Conservation (phyloP, 2,888 invertebrate genomes). For the Augiades crinisus region DNA sequence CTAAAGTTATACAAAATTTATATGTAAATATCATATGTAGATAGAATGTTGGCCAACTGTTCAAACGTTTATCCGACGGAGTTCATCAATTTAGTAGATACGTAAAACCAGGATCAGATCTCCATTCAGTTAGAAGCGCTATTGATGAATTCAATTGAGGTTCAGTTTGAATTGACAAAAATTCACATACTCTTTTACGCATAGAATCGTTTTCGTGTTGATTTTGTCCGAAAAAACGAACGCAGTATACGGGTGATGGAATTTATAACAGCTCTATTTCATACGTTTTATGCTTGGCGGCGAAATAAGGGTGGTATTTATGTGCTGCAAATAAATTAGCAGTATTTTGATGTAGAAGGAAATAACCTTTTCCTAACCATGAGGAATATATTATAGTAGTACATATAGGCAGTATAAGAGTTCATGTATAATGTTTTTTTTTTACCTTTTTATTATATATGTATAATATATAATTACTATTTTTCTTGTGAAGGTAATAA, state of each 20-base stretch:
- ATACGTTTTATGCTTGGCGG: constrained; percentile 7
- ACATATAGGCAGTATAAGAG: no score
- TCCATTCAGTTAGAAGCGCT: constrained; percentile 18
- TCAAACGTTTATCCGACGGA: constrained; percentile 10
- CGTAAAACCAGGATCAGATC: constrained; percentile 7
- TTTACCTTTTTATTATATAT: no score
- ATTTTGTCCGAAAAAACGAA: constrained; percentile 31
- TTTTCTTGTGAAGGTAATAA: no score
- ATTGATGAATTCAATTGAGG: constrained; percentile 32
- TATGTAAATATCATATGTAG: no score
- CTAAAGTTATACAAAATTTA: constrained; percentile 6
- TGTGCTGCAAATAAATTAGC: background rate
- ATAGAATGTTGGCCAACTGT: constrained; percentile 9
- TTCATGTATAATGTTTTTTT: no score
- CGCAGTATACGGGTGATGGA: constrained; percentile 33
- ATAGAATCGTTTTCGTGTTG: constrained; percentile 23
- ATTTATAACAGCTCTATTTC: constrained; percentile 15
- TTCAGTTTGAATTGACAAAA: constrained; percentile 27
- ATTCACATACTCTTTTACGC: constrained; percentile 24
- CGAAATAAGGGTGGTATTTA: constrained; percentile 2
- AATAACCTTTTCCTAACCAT: no score
- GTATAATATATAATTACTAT: no score
- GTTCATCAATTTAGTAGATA: constrained; percentile 16
- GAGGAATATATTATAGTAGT: no score
- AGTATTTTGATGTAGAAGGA: background rate